Percentiles rank a stretch among this genome's conserved stretches.
Evolutionary conservation across 53 echinoderm and acorn worm genomes (phyloP).

Genomic region (Stichopus horrens): DNA sequence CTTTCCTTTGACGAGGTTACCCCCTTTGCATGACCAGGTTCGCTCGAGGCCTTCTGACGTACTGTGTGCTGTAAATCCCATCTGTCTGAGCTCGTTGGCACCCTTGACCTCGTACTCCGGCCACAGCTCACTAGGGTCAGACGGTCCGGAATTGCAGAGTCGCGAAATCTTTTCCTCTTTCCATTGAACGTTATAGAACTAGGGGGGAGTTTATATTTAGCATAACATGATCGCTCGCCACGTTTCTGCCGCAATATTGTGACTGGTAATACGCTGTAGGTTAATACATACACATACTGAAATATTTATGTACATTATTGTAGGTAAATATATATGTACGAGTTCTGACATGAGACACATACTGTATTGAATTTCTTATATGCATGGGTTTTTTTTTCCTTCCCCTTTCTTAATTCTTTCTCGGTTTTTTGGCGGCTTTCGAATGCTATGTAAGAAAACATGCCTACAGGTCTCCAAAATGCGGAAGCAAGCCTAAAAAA

Average conservation of each 20-base stretch:
- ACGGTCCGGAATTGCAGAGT: conserved; percentile 24
- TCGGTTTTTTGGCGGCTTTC: neutral
- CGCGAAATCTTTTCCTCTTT: neutral
- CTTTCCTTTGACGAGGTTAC: neutral
- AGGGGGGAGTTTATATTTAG: conserved; percentile 8
- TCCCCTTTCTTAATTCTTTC: neutral
- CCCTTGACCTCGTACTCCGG: conserved; percentile 37
- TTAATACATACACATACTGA: too few relatives aligned
- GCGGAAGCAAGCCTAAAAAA: neutral
- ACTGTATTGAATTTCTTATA: neutral
- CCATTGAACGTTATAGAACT: neutral
- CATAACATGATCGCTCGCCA: neutral
- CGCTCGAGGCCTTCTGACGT: neutral
- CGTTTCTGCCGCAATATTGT: neutral
- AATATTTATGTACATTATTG: neutral
- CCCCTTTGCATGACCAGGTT: neutral
- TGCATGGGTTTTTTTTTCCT: neutral
- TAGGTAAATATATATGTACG: neutral
- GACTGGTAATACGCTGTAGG: neutral
- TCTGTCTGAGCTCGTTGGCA: conserved; percentile 8
- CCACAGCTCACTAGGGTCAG: conserved; percentile 21
- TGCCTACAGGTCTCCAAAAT: conserved; percentile 1
- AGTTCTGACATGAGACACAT: neutral
- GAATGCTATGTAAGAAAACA: conserved; percentile 14
- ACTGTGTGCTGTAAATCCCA: conserved; percentile 11